A percentile compares a stretch with the other conserved stretches of the same genome.
Evolutionary conservation across 2,888 invertebrate genomes (phyloP).

Genomic region (Fabriciana adippe): DNA sequence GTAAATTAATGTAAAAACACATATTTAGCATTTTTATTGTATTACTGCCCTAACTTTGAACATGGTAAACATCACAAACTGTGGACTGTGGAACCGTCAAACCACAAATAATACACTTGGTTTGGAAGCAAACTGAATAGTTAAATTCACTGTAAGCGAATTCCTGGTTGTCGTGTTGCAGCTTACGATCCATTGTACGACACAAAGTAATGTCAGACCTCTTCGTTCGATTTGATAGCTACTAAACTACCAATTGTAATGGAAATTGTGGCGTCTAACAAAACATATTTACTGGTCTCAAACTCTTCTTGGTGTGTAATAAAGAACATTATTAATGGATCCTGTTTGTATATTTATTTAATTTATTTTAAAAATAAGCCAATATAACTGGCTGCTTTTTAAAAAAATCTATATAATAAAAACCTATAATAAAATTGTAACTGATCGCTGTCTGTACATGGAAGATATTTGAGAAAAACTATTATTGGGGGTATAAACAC

Average conservation of each 20-base stretch:
- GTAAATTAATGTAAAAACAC: not conserved
- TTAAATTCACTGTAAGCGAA: conserved; percentile 65
- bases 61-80: conserved; percentile 7
- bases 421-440: too few species aligned
- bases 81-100: conserved; percentile 31
- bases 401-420: too few species aligned
- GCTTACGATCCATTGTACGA: conserved; percentile 71
- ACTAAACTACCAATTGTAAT: conserved; percentile 31
- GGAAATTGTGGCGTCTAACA: conserved; percentile 24
- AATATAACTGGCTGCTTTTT: too few species aligned
- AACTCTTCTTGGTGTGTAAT: not conserved
- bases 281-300: conserved; percentile 19
- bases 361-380: too few species aligned
- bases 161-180: conserved; percentile 49
- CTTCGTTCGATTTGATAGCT: conserved; percentile 29
- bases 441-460: too few species aligned
- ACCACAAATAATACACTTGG: conserved; percentile 45
- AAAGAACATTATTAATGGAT: too few species aligned
- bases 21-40: not conserved
- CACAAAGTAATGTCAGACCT: conserved; percentile 52
- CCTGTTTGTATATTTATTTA: too few species aligned
- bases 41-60: too few species aligned
- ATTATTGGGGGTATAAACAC: too few species aligned
- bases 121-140: conserved; percentile 60
- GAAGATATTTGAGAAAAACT: too few species aligned